Conservation (phyloP, 2,797 vertebrate species). For the Karalla daura region DNA sequence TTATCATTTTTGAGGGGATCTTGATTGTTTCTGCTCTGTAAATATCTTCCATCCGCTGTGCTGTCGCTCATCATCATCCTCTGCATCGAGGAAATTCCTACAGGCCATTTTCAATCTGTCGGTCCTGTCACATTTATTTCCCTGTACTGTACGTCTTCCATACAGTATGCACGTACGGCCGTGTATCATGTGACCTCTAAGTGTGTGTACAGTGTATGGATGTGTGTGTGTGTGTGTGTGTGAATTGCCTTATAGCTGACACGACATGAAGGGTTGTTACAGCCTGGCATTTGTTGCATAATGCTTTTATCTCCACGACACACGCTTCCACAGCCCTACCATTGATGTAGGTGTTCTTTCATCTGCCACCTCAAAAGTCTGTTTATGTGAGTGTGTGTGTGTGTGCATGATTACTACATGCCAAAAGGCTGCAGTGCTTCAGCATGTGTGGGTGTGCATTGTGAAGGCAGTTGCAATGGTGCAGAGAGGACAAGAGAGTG, state of each 20-base stretch:
- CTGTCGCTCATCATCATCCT: conserved; percentile 38
- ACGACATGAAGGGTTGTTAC: conserved; percentile 39
- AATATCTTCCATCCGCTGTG: not conserved
- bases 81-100: conserved; percentile 6
- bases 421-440: conserved; percentile 64
- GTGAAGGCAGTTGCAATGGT: conserved; percentile 48
- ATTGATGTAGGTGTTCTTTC: conserved; percentile 74
- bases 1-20: not conserved
- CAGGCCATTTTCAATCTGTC: conserved; percentile 42
- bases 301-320: conserved; percentile 65
- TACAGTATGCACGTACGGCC: conserved; percentile 17
- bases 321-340: conserved; percentile 46
- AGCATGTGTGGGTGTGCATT: conserved; percentile 64
- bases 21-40: not conserved
- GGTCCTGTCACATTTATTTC: conserved; percentile 42
- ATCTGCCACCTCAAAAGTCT: conserved; percentile 56
- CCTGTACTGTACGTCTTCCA: conserved; percentile 4
- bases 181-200: conserved; percentile 16
- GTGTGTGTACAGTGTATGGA: not conserved
- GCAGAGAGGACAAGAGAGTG: conserved; percentile 45
- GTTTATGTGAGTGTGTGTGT: conserved; percentile 14
- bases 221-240: conserved; percentile 16
- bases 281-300: conserved; percentile 54
- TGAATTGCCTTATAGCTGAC: conserved; percentile 11
- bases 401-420: conserved; percentile 56